Conservation (phyloP, 2,797 vertebrate species). For the Notolepis coatsorum region DNA sequence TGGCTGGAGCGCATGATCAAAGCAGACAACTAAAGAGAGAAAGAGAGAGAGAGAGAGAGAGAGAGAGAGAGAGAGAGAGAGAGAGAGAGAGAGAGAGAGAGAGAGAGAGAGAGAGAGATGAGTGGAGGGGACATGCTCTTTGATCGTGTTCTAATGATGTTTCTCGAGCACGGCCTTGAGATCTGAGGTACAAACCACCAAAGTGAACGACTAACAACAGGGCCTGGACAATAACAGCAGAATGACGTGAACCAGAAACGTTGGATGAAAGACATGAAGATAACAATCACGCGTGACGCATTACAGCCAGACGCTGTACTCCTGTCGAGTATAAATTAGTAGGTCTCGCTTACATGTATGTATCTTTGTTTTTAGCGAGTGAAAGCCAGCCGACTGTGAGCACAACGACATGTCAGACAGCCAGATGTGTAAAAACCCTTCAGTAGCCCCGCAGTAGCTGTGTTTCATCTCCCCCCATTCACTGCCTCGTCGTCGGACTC, state of each 20-base stretch:
- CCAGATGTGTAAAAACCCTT: too few species aligned
- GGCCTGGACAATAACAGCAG: slow-evolving; percentile 27
- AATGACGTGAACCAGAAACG: neutral
- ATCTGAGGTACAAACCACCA: slow-evolving; percentile 29
- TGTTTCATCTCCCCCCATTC: neutral
- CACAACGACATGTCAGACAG: neutral
- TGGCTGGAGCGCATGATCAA: slow-evolving; percentile 51
- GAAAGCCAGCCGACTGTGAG: neutral
- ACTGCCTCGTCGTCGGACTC: neutral
- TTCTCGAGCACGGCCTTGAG: slow-evolving; percentile 35
- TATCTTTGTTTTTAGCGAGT: slow-evolving; percentile 47
- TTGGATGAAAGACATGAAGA: neutral
- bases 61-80: slow-evolving; percentile 28
- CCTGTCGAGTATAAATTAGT: slow-evolving; percentile 45
- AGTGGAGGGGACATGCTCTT: slow-evolving; percentile 31
- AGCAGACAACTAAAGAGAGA: slow-evolving; percentile 55
- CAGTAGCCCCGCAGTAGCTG: too few species aligned
- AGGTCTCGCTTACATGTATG: slow-evolving; percentile 46
- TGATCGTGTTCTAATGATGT: slow-evolving; percentile 54
- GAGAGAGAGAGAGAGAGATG: slow-evolving; percentile 41
- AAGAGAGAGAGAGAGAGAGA: too few species aligned
- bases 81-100: slow-evolving; percentile 30
- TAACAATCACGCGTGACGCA: too few species aligned
- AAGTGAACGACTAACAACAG: slow-evolving; percentile 28
- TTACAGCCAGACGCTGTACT: neutral